phyloP scores from a whole-genome alignment of 2,888 invertebrate genomes.

The Sabellastarte sp. region DNA sequence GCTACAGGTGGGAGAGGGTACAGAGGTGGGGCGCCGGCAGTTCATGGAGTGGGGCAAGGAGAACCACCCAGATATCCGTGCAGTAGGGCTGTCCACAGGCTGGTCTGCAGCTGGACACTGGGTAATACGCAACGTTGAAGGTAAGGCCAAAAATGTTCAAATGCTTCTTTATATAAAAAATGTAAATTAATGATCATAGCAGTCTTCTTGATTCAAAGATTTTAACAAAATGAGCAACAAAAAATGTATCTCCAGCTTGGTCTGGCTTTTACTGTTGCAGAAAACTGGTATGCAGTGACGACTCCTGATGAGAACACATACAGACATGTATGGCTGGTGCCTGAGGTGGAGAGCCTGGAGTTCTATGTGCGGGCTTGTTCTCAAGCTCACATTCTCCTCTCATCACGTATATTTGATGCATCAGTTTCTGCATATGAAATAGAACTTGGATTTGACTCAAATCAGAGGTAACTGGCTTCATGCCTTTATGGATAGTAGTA shows the following conservation, averaged over 20 bases:
- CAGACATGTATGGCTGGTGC: not conserved
- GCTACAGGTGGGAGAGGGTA: not conserved
- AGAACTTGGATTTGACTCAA: not conserved
- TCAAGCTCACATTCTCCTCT: not conserved
- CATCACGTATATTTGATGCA: not conserved
- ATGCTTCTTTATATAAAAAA: too few species aligned
- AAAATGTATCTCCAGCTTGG: too few species aligned
- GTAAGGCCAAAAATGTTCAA: too few species aligned
- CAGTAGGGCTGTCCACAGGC: constrained; percentile 2
- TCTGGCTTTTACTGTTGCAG: too few species aligned
- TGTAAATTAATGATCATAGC: too few species aligned
- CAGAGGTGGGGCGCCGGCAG: not conserved
- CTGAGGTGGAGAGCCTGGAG: not conserved
- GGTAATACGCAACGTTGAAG: not conserved
- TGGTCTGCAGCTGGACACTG: not conserved
- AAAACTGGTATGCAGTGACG: too few species aligned
- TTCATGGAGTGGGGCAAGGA: constrained; percentile 1
- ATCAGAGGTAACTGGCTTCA: not conserved
- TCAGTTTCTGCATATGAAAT: not conserved
- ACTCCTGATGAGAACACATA: not conserved
- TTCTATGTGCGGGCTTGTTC: not conserved
- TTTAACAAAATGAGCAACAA: too few species aligned
- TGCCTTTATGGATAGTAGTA: too few species aligned
- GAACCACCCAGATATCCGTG: not conserved
- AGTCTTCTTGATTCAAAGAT: too few species aligned